Base-by-base conservation (phyloP, 2,797 vertebrate species). In the Pipistrellus kuhlii region DNA sequence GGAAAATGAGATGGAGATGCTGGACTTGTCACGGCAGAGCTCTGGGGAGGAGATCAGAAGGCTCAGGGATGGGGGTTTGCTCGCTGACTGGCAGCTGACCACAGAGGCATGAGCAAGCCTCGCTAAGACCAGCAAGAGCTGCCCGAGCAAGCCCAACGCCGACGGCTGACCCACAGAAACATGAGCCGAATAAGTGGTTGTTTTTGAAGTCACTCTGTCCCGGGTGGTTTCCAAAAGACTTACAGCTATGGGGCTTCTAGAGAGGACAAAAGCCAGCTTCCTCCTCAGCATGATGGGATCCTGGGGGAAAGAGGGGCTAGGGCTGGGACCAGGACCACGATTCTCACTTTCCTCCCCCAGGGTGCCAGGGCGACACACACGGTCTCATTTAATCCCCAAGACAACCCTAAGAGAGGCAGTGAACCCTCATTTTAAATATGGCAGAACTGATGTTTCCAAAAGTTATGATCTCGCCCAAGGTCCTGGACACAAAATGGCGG, bases 341-440 rank as follows among this genome's bases (percentile, higher is more conserved):
- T 38, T 71, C 66, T 35, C 76, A 62, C 27, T 55, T 66, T 32
- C n/a, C 35, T 35, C 15, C 13, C 13, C 7, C 3, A 13, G 15
- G 35, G 14, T 35, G 18, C 17, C 20, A 87, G 32, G 21, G 46
- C n/a, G 27, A 44, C 32, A 30, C 5, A 3, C 66, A 35, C 15
- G 30, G 32, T 30, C 73, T 85, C 73, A 38, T 81, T 85, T 82
- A 64, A 77, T 46, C 73, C 15, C 53, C 11, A 35, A 3, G 41
- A 92, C 17, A 84, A 72, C 35, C 14, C 17, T 76, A 55, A 48
- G 35, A 77, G 46, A 30, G 25, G 41, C 15, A 5, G 30, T 66
- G 81, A 55, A 84, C 25, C 48, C 55, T 90, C 66, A 84, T 69
- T 80, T 80, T 57, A 75, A 95, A 81, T 41, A 44, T 27, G 11